These are phyloP conservation scores for crab-eating macaque (Macaca fascicularis) DNA, from an alignment of 2,113 vertebrate genomes.

Conservation along the genomic window DNA sequence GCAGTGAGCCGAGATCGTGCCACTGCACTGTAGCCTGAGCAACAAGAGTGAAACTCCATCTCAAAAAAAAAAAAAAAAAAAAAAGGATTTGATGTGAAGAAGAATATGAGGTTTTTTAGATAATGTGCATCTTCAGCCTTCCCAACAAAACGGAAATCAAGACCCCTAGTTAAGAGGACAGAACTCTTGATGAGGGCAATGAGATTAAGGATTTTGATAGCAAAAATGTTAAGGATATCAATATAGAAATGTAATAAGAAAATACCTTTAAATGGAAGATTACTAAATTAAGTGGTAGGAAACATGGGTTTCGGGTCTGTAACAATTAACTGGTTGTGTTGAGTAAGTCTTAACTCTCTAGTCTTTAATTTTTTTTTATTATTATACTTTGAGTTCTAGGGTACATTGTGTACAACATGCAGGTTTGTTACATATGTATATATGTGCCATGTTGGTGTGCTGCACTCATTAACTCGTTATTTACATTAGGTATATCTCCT, in stretches of 20 bases:
- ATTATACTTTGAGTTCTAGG: too few species aligned
- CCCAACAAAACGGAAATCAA: conserved; percentile 18
- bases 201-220: not conserved
- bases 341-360: not conserved
- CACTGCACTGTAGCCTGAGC: too few species aligned
- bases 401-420: too few species aligned
- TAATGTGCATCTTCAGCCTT: not conserved
- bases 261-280: not conserved
- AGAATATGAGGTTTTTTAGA: not conserved
- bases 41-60: too few species aligned
- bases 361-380: not conserved
- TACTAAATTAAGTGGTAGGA: not conserved
- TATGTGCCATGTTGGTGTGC: too few species aligned
- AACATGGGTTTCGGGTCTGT: not conserved
- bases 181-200: not conserved
- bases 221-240: conserved; percentile 6
- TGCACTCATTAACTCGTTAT: too few species aligned
- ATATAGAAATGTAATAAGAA: not conserved
- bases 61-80: too few species aligned
- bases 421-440: too few species aligned
- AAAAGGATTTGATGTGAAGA: not conserved
- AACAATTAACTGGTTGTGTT: not conserved
- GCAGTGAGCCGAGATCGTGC: too few species aligned
- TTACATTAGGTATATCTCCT: too few species aligned
- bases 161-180: not conserved